These are phyloP conservation scores for Xyliphius kryptos DNA, from an alignment of 2,113 vertebrate species.

Conservation along the genomic window DNA sequence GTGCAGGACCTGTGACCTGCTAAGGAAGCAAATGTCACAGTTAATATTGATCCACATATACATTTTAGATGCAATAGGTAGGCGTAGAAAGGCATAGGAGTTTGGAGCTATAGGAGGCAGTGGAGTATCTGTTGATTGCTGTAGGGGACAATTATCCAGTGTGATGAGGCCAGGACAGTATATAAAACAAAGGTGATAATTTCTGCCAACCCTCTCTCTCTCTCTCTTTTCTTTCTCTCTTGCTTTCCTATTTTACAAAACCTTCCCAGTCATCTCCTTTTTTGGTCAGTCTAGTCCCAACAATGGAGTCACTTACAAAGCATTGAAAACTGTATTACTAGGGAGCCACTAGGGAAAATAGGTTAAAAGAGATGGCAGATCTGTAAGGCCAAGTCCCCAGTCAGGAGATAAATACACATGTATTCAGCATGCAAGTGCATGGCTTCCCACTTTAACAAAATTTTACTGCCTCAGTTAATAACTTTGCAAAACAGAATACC, in stretches of 20 bases:
- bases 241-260: conserved; percentile 35
- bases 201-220: no score
- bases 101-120: no score
- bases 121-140: no score
- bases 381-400: conserved; percentile 61
- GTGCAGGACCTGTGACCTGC: no score
- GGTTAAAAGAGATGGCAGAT: conserved; percentile 68
- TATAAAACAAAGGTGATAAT: no score
- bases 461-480: no score
- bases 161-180: no score
- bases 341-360: conserved; percentile 64
- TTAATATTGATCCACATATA: no score
- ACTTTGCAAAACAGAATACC: conserved; percentile 6
- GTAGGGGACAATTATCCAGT: no score
- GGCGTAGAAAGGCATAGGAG: no score
- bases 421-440: conserved; percentile 52
- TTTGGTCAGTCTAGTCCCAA: conserved; percentile 63
- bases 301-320: conserved; percentile 76
- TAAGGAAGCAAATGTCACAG: no score
- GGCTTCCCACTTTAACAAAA: conserved; percentile 28
- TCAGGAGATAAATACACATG: conserved; percentile 58
- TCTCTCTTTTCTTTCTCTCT: conserved; percentile 38
- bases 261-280: conserved; percentile 54
- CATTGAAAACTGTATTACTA: conserved; percentile 60
- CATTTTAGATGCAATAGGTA: no score